These are phyloP conservation scores for Tillus elongatus DNA, from an alignment of 2,888 invertebrate genomes.

Conservation along the genomic window DNA sequence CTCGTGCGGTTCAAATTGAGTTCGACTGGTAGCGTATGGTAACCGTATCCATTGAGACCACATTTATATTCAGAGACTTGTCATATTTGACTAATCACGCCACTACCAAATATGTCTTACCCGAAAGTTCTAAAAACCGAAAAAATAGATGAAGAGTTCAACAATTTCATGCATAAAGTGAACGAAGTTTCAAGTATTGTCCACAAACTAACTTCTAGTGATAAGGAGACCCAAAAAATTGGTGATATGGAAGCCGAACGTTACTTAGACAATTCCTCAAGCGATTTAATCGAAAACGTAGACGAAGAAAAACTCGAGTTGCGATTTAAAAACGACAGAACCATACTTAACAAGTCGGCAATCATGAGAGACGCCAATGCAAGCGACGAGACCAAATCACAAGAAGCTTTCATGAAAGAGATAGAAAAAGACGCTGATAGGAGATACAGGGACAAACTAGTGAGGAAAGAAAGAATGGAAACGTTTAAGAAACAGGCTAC, in stretches of 20 bases:
- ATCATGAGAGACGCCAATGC: constrained; percentile 36
- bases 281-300: constrained; percentile 31
- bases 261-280: constrained; percentile 41
- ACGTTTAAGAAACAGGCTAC: constrained; percentile 62
- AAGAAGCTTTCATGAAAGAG: constrained; percentile 60
- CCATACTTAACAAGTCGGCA: constrained; percentile 34
- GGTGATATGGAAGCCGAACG: constrained; percentile 53
- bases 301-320: constrained; percentile 47
- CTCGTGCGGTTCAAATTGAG: too few relatives aligned
- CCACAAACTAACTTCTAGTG: constrained; percentile 52
- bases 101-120: too few relatives aligned
- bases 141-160: constrained; percentile 52
- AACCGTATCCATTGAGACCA: too few relatives aligned
- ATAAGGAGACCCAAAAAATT: constrained; percentile 47
- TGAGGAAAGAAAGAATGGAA: constrained; percentile 61
- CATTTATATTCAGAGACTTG: too few relatives aligned
- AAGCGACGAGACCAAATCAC: constrained; percentile 40
- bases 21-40: too few relatives aligned
- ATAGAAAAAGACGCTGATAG: constrained; percentile 64
- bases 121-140: background rate
- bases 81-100: too few relatives aligned
- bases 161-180: constrained; percentile 58
- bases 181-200: constrained; percentile 55
- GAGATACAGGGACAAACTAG: constrained; percentile 55
- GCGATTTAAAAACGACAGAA: constrained; percentile 56